Conservation (phyloP, 2,797 vertebrate genomes). For the Peromyscus melanophrys region DNA sequence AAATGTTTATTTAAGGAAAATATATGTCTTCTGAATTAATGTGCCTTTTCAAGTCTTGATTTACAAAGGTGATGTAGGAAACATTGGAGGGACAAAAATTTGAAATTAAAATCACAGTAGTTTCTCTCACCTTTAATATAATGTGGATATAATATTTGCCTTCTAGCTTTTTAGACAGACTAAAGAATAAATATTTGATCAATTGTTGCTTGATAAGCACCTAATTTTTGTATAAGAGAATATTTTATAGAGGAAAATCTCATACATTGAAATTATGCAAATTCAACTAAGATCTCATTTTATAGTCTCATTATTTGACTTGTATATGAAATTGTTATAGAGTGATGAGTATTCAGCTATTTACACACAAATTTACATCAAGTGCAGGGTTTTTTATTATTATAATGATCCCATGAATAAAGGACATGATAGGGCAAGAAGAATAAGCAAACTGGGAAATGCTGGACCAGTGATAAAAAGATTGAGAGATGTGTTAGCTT, state of each 20-base stretch:
- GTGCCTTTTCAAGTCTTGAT: not conserved
- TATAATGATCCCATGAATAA: not conserved
- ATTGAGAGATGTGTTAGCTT: not conserved
- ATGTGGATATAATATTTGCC: not conserved
- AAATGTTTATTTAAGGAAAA: not conserved
- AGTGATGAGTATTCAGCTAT: not conserved
- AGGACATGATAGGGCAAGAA: not conserved
- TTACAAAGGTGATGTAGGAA: not conserved
- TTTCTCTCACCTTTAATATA: not conserved
- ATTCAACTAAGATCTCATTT: constrained; percentile 29
- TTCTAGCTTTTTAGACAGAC: not conserved
- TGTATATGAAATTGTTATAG: not conserved
- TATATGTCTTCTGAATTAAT: not conserved
- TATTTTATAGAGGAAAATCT: not conserved
- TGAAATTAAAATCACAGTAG: not conserved
- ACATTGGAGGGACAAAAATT: not conserved
- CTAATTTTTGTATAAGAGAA: not conserved
- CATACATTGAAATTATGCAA: not conserved
- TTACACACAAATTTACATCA: not conserved
- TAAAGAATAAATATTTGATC: not conserved
- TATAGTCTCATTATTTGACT: constrained; percentile 12
- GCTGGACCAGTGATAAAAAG: not conserved
- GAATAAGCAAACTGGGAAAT: not conserved
- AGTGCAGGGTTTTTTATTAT: not conserved
- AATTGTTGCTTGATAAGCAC: not conserved